A percentile compares a stretch with the other conserved stretches of the same genome.
phyloP scores from a whole-genome alignment of 1,140 invertebrate species.

The Anastrepha ludens region DNA sequence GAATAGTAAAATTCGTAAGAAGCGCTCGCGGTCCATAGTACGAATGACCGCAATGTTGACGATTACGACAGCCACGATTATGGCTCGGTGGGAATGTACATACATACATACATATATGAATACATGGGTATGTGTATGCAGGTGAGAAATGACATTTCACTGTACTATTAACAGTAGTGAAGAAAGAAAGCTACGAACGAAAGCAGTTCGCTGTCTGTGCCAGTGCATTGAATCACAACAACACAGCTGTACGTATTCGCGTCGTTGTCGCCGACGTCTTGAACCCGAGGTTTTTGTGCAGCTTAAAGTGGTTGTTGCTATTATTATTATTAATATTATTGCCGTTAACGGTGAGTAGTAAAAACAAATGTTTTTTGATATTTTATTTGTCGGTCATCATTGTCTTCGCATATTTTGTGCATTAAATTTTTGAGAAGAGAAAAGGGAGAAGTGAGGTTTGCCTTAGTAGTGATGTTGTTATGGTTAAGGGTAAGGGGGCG shows the following conservation, averaged over 20 bases:
- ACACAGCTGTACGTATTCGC: background rate
- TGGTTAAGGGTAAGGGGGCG: background rate
- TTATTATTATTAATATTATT: background rate
- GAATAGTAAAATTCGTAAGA: background rate
- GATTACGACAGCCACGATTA: background rate
- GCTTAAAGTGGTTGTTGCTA: slow-evolving; percentile 16
- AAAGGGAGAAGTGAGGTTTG: background rate
- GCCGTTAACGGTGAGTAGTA: background rate
- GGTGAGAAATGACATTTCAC: too few relatives aligned
- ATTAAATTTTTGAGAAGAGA: too few relatives aligned
- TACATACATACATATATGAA: background rate
- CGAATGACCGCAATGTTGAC: background rate
- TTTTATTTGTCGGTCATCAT: background rate
- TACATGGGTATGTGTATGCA: too few relatives aligned
- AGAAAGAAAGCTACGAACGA: slow-evolving; percentile 13
- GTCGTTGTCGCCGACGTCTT: background rate
- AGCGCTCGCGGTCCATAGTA: background rate
- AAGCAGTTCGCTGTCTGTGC: background rate
- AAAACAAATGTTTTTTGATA: background rate
- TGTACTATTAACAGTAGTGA: background rate
- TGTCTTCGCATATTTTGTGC: background rate
- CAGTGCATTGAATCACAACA: background rate
- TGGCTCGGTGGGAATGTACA: background rate
- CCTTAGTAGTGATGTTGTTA: background rate
- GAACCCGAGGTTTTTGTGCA: slow-evolving; percentile 1